Conservation (phyloP, 2,113 vertebrate species). For the Reinhardtius hippoglossoides region DNA sequence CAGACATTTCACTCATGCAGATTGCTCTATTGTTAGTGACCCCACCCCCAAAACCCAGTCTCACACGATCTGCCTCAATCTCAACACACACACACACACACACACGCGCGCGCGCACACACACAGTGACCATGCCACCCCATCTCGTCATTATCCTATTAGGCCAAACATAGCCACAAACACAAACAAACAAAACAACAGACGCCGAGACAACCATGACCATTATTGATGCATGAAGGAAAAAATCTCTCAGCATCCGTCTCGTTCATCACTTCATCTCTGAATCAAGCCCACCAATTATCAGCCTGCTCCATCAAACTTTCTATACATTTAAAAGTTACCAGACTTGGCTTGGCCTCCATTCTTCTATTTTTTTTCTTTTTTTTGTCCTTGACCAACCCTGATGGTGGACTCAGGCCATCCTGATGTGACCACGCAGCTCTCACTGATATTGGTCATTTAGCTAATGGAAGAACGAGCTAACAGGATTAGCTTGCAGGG, state of each 20-base stretch:
- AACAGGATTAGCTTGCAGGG: conserved; percentile 90
- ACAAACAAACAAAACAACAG: conserved; percentile 46
- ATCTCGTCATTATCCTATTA: not conserved
- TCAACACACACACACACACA: conserved; percentile 5
- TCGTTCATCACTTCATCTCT: not conserved
- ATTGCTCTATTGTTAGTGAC: conserved; percentile 54
- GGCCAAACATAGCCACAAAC: conserved; percentile 16
- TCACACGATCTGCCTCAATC: conserved; percentile 3
- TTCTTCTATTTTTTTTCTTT: conserved; percentile 37
- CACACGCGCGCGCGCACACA: not conserved
- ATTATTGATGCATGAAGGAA: conserved; percentile 14
- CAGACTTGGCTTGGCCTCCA: conserved; percentile 46
- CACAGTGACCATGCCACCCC: not conserved
- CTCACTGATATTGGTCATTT: conserved; percentile 93
- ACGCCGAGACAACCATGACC: conserved; percentile 18
- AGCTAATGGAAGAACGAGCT: conserved; percentile 90
- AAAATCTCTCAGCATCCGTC: not conserved
- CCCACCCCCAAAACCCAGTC: conserved; percentile 37
- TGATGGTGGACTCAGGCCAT: conserved; percentile 74
- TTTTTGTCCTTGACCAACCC: conserved; percentile 87
- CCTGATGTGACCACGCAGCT: conserved; percentile 80
- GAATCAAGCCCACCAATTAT: not conserved
- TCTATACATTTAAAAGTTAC: conserved; percentile 46
- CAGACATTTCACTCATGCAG: conserved; percentile 47
- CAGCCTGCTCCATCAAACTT: conserved; percentile 27